These are phyloP conservation scores for Pygathrix nemaeus DNA, from an alignment of 2,113 vertebrate species.

Conservation along the genomic window DNA sequence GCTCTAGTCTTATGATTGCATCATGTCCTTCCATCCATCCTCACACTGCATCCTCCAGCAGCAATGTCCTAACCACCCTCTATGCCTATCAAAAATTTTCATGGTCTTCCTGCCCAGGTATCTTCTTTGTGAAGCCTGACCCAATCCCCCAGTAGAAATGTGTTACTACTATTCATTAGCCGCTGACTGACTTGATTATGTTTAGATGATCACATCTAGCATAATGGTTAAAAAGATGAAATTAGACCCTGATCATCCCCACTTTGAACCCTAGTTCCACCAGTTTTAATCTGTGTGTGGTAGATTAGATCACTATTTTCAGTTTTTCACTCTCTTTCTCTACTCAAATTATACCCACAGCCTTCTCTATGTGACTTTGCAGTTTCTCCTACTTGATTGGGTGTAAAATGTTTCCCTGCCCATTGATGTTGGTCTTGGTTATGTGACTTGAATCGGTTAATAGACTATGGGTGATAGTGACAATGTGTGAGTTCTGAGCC, in stretches of 20 bases:
- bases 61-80: neutral
- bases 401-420: neutral
- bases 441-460: slow-evolving; percentile 13
- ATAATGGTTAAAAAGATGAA: neutral
- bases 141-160: neutral
- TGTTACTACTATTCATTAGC: neutral
- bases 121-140: neutral
- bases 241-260: neutral
- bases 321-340: neutral
- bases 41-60: neutral
- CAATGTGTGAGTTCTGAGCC: neutral
- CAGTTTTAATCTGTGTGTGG: neutral
- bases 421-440: neutral
- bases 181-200: neutral
- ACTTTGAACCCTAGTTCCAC: neutral
- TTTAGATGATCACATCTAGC: neutral
- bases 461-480: neutral
- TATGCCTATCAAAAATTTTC: neutral
- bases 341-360: neutral
- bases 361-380: neutral
- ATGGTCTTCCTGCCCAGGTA: neutral
- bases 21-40: neutral
- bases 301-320: neutral
- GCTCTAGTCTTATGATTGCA: neutral
- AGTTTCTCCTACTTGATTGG: neutral